Evolutionary conservation across 2,888 invertebrate genomes (phyloP).

Genomic region (Eilema griseolum): DNA sequence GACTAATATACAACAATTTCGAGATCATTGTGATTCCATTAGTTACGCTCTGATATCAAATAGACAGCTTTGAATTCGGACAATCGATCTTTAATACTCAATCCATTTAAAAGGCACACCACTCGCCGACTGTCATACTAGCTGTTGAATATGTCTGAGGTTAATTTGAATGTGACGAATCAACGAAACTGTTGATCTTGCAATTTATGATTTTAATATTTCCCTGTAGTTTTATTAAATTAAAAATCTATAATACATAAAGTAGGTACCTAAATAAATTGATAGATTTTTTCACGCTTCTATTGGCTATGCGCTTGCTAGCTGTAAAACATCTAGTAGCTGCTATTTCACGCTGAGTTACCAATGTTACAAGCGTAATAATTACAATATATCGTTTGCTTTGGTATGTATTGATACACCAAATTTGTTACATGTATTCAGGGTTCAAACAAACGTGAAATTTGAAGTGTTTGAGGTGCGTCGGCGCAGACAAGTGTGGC

Average conservation of each 20-base stretch:
- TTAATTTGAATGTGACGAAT: slow-evolving; percentile 3
- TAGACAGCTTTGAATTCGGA: slow-evolving; percentile 63
- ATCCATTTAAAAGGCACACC: slow-evolving; percentile 51
- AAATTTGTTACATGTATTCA: slow-evolving; percentile 81
- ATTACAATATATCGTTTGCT: slow-evolving; percentile 59
- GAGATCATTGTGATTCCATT: slow-evolving; percentile 64
- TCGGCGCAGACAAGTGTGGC: slow-evolving; percentile 77
- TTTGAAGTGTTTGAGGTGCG: slow-evolving; percentile 76
- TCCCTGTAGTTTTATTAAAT: background rate
- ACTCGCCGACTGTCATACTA: background rate
- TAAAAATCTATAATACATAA: background rate
- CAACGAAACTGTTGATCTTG: background rate
- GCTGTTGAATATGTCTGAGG: background rate
- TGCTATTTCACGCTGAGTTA: slow-evolving; percentile 77
- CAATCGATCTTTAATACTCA: slow-evolving; percentile 61
- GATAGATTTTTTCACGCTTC: background rate
- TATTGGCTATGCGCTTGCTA: background rate
- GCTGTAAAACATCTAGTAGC: slow-evolving; percentile 28
- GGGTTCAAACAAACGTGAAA: slow-evolving; percentile 80
- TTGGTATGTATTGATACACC: slow-evolving; percentile 72
- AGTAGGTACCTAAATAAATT: background rate
- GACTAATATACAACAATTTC: slow-evolving; percentile 52
- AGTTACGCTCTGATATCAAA: slow-evolving; percentile 68
- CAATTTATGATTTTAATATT: background rate
- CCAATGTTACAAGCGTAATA: slow-evolving; percentile 45